Conservation (phyloP, 2,113 vertebrate genomes). For the Polypterus senegalus region DNA sequence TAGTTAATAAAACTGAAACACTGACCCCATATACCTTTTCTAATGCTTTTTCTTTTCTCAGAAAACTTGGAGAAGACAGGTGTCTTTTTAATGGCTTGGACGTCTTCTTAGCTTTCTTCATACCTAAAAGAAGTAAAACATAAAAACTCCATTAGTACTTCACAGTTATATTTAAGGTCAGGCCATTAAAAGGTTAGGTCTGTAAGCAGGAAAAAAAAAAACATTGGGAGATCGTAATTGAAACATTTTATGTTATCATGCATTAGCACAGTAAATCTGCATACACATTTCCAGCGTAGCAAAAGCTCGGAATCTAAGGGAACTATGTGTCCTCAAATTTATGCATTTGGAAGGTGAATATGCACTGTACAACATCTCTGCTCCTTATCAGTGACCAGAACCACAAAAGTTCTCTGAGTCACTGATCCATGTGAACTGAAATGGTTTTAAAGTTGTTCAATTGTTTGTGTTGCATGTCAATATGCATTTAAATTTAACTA, state of each 20-base stretch:
- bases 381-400: no score
- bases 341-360: no score
- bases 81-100: constrained; percentile 73
- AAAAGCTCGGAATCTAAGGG: no score
- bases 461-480: no score
- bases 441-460: no score
- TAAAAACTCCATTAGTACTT: background rate
- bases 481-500: no score
- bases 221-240: background rate
- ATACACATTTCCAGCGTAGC: no score
- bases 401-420: no score
- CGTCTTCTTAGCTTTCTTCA: constrained; percentile 68
- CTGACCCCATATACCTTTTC: constrained; percentile 60
- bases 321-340: no score
- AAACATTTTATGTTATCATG: background rate
- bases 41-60: constrained; percentile 67
- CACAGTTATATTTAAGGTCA: background rate
- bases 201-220: background rate
- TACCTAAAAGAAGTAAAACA: constrained; percentile 23
- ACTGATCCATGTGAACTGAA: no score
- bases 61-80: constrained; percentile 71
- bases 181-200: background rate
- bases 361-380: no score
- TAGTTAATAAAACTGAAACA: background rate
- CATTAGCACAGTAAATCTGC: background rate